Conservation (phyloP, 2,797 vertebrate genomes). For the Labroides dimidiatus region DNA sequence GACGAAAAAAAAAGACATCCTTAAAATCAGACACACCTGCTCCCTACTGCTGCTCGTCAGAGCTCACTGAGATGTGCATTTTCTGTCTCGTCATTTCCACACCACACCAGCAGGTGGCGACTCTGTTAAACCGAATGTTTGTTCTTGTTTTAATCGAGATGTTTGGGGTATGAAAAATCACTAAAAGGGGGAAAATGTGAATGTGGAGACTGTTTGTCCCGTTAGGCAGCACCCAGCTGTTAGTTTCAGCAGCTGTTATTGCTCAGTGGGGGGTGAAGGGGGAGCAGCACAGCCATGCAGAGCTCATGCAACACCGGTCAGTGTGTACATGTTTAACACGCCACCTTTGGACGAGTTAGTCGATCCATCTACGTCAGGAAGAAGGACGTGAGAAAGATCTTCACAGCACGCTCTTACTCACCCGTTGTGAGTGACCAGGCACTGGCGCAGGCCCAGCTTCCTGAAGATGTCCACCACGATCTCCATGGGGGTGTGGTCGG, state of each 20-base stretch:
- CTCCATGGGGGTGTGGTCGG: slow-evolving; percentile 99
- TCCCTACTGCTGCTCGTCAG: too few relatives aligned
- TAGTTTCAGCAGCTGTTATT: slow-evolving; percentile 45
- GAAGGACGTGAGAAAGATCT: background rate
- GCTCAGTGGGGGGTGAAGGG: slow-evolving; percentile 22
- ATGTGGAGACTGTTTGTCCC: background rate
- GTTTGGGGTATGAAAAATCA: too few relatives aligned
- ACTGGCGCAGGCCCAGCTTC: slow-evolving; percentile 98
- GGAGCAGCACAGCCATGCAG: slow-evolving; percentile 65
- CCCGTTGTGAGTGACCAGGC: slow-evolving; percentile 99
- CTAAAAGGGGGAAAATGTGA: too few relatives aligned
- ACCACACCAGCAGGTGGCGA: too few relatives aligned
- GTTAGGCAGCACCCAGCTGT: slow-evolving; percentile 40
- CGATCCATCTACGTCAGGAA: too few relatives aligned
- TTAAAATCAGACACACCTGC: too few relatives aligned
- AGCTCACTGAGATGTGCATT: too few relatives aligned
- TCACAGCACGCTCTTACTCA: slow-evolving; percentile 73
- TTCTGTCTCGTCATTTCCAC: too few relatives aligned
- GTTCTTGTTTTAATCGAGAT: too few relatives aligned
- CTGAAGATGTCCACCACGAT: slow-evolving; percentile 99
- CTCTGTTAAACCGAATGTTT: too few relatives aligned
- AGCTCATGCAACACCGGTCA: slow-evolving; percentile 58
- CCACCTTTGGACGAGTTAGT: slow-evolving; percentile 11
- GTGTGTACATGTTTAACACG: slow-evolving; percentile 37
- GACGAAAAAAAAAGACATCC: too few relatives aligned